Evolutionary conservation across 2,888 invertebrate genomes (phyloP).

Genomic region (Melinaea menophilus): DNA sequence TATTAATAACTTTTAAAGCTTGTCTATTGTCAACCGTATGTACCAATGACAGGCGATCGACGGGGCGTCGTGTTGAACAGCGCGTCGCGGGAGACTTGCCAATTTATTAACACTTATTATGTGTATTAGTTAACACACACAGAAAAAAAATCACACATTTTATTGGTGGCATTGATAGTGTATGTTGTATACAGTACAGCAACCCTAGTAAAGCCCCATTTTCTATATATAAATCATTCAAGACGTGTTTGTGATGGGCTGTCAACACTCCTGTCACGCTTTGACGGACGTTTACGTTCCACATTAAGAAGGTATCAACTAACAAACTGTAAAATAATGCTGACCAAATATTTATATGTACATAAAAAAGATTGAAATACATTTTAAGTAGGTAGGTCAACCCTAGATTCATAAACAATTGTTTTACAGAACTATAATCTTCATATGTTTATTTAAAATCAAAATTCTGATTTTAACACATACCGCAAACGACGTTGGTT

Average conservation of each 20-base stretch:
- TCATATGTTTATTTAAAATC: too few relatives aligned
- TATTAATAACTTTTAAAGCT: background rate
- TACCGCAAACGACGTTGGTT: too few relatives aligned
- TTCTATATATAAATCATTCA: background rate
- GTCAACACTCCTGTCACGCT: conserved; percentile 22
- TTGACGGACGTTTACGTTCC: conserved; percentile 30
- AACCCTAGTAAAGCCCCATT: too few relatives aligned
- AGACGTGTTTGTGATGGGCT: conserved; percentile 11
- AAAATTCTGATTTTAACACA: too few relatives aligned
- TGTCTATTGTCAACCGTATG: conserved; percentile 14
- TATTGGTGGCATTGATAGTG: too few relatives aligned
- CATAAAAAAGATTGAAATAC: too few relatives aligned
- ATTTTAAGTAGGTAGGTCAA: too few relatives aligned
- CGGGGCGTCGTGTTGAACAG: conserved; percentile 18
- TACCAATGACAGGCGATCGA: conserved; percentile 18
- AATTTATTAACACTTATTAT: conserved; percentile 7
- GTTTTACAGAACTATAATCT: too few relatives aligned
- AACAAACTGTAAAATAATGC: background rate
- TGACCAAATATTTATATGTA: background rate
- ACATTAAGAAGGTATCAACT: conserved; percentile 8
- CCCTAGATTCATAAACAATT: too few relatives aligned
- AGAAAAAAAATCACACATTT: too few relatives aligned
- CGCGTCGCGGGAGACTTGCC: conserved; percentile 14
- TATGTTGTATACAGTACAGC: too few relatives aligned
- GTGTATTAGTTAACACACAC: background rate